Evolutionary conservation across 2,888 invertebrate species (phyloP), one percentile per base, ranked within the genome.

Genomic region (Diplazon laetatorius): DNA sequence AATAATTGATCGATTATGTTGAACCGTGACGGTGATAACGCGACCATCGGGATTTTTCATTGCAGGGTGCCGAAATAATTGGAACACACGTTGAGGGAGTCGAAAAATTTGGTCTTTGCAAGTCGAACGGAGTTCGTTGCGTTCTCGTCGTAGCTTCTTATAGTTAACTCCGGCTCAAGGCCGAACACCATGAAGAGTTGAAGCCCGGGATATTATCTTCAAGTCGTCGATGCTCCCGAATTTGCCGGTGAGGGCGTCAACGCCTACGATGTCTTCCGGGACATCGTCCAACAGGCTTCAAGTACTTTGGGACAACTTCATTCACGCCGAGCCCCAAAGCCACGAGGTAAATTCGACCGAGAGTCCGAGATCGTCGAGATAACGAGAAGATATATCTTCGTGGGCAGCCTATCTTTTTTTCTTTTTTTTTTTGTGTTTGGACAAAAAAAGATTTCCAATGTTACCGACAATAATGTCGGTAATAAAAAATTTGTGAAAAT

Each of bases 301-400:
- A 86, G 82, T 93, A 70, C 92, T 93, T 84, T 94, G 94, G 94
- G 93, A 94, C 80, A 92, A 92, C 79, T 94, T 94, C 89, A 93
- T 94, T 89, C 93, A 93, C 85, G 93, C 94, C 9, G 93, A 94
- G 86, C 92, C 93, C 62, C 93, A 93, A 20, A 93, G 93, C 86
- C 93, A 93, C 89, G 94, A 94, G 93, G 94, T 94, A 89, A 86
- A 80, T 48, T n/a, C n/a, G n/a, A n/a, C n/a, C n/a, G n/a, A n/a
- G n/a, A n/a, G n/a, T n/a, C n/a, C n/a, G n/a, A n/a, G n/a, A n/a
- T n/a, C n/a, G n/a, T n/a, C n/a, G n/a, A n/a, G n/a, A n/a, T n/a
- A n/a, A n/a, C n/a, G n/a, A n/a, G n/a, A n/a, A n/a, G n/a, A n/a
- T n/a, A n/a, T n/a, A n/a, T n/a, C n/a, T n/a, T n/a, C n/a, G n/a